phyloP scores from a whole-genome alignment of 2,113 vertebrate genomes.

The Rhynchopsitta pachyrhyncha region DNA sequence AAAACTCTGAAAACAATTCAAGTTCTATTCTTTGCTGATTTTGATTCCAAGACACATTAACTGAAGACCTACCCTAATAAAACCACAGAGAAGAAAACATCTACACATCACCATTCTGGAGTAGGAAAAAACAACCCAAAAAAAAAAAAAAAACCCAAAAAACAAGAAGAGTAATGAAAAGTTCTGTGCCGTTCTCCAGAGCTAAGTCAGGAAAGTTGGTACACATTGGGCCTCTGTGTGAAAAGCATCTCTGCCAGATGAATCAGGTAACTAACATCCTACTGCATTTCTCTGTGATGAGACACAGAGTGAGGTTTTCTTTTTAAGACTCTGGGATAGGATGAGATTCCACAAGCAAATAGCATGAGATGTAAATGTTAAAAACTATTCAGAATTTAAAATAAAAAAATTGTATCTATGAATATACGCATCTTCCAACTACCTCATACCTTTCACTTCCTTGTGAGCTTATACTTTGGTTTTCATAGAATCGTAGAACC shows the following conservation, averaged over 20 bases:
- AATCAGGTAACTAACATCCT: background rate
- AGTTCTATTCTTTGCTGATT: background rate
- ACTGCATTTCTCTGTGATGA: background rate
- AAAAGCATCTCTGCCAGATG: background rate
- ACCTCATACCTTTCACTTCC: background rate
- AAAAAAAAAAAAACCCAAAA: background rate
- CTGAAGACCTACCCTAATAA: background rate
- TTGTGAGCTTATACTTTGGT: background rate
- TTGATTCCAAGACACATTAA: background rate
- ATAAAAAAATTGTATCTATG: background rate
- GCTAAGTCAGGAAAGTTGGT: background rate
- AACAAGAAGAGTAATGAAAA: background rate
- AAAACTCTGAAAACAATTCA: background rate
- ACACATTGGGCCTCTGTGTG: background rate
- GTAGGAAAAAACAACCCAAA: background rate
- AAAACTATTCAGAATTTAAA: background rate
- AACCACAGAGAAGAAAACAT: background rate
- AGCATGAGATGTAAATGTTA: background rate
- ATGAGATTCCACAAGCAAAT: background rate
- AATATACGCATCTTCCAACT: background rate
- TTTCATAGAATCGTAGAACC: background rate
- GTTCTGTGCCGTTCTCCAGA: background rate
- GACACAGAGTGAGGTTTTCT: background rate
- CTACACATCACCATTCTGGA: background rate
- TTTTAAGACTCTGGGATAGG: background rate